A percentile compares a stretch with the other conserved stretches of the same genome.
phyloP scores from a whole-genome alignment of 2,113 vertebrate species.

The Eulemur macaco region DNA sequence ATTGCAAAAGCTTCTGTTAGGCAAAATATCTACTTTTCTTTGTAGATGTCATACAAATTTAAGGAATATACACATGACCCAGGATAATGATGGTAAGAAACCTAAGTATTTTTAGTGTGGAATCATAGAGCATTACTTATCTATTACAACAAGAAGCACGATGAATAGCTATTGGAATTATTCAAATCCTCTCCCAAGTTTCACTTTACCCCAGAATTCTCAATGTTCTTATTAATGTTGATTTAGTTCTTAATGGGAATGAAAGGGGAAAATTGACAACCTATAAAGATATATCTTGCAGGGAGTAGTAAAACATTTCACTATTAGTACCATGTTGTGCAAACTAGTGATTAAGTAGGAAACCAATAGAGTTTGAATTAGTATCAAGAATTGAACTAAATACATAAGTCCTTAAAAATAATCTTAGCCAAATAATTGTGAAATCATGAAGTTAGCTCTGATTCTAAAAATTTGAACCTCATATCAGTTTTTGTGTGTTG shows the following conservation, averaged over 20 bases:
- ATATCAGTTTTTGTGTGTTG: neutral
- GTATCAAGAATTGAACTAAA: conserved; percentile 22
- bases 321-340: neutral
- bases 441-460: conserved; percentile 36
- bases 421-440: conserved; percentile 48
- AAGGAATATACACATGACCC: conserved; percentile 47
- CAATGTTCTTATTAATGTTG: conserved; percentile 71
- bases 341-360: conserved; percentile 55
- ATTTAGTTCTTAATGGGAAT: conserved; percentile 66
- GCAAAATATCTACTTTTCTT: conserved; percentile 60
- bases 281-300: conserved; percentile 45
- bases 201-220: conserved; percentile 65
- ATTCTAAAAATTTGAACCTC: conserved; percentile 42
- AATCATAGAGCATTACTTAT: conserved; percentile 53
- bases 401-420: conserved; percentile 46
- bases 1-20: conserved; percentile 63
- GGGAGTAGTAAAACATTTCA: conserved; percentile 60
- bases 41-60: conserved; percentile 55
- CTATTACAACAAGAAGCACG: conserved; percentile 30
- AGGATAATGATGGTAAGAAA: conserved; percentile 64
- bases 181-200: conserved; percentile 67
- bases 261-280: conserved; percentile 51
- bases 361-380: conserved; percentile 34
- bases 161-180: conserved; percentile 67
- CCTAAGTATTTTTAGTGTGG: conserved; percentile 52